Conservation (phyloP, 2,113 vertebrate genomes). For the Melozone crissalis region DNA sequence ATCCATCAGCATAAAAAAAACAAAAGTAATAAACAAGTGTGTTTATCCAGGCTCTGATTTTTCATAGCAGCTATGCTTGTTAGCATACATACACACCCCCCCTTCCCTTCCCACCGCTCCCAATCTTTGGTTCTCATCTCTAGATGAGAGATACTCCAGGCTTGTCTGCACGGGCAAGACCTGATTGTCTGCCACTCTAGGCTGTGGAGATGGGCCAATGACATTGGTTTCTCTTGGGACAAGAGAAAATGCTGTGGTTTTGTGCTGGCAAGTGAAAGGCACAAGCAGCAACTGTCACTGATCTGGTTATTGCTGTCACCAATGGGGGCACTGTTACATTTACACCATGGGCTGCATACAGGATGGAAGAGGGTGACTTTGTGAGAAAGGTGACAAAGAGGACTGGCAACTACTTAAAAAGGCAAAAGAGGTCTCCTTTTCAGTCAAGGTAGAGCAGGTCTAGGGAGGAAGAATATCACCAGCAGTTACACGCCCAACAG, state of each 20-base stretch:
- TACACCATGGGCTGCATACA: not conserved
- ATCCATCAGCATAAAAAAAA: not conserved
- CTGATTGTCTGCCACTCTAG: no score
- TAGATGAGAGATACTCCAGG: no score
- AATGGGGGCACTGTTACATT: not conserved
- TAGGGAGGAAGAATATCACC: not conserved
- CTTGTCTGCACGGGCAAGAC: no score
- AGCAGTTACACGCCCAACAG: not conserved
- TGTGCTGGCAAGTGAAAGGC: no score
- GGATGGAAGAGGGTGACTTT: not conserved
- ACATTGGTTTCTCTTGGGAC: no score
- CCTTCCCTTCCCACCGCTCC: no score
- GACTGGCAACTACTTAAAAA: not conserved
- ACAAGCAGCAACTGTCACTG: not conserved
- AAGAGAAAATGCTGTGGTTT: no score
- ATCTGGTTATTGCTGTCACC: not conserved
- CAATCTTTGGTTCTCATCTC: no score
- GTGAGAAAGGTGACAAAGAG: not conserved
- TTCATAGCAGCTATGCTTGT: not conserved
- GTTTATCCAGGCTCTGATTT: not conserved
- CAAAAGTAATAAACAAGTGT: not conserved
- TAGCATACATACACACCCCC: no score
- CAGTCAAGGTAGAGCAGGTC: not conserved
- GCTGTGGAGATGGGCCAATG: no score
- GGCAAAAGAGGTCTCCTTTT: not conserved